Evolutionary conservation across 2,888 invertebrate species (phyloP).

Genomic region (Thymelicus lineola): DNA sequence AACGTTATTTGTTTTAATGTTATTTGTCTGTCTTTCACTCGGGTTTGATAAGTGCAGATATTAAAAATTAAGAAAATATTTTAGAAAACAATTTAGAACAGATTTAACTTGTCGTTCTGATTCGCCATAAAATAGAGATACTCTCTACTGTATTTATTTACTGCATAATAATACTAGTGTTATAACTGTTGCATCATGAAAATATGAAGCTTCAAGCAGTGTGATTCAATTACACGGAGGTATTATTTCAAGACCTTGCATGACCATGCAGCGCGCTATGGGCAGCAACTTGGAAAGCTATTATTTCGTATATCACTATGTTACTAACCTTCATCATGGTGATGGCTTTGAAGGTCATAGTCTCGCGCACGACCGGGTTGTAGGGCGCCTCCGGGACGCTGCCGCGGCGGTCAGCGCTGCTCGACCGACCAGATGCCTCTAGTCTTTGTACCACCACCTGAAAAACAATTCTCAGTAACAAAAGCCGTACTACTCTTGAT

Average conservation of each 20-base stretch:
- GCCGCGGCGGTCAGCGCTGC: conserved; percentile 78
- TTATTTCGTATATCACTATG: not conserved
- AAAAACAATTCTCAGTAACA: not conserved
- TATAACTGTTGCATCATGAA: too few relatives aligned
- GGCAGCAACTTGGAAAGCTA: not conserved
- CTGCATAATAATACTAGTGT: too few relatives aligned
- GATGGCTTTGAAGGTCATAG: conserved; percentile 97
- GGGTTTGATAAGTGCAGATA: not conserved
- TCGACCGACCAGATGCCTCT: conserved; percentile 84
- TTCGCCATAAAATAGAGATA: too few relatives aligned
- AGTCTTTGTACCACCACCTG: conserved; percentile 85
- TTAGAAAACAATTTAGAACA: too few relatives aligned
- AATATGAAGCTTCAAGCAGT: too few relatives aligned
- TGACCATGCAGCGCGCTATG: too few relatives aligned
- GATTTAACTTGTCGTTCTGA: too few relatives aligned
- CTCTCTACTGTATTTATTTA: too few relatives aligned
- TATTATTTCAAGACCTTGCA: too few relatives aligned
- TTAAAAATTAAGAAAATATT: too few relatives aligned
- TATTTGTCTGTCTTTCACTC: not conserved
- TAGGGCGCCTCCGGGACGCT: conserved; percentile 90
- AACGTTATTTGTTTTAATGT: too few relatives aligned
- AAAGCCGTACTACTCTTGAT: not conserved
- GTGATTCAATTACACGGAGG: too few relatives aligned
- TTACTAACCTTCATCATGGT: conserved; percentile 94
- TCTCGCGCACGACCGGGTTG: conserved; percentile 94